Percentiles rank a stretch among this genome's conserved stretches.
phyloP scores from a whole-genome alignment of 2,888 invertebrate genomes.

The Octonoba sinensis region DNA sequence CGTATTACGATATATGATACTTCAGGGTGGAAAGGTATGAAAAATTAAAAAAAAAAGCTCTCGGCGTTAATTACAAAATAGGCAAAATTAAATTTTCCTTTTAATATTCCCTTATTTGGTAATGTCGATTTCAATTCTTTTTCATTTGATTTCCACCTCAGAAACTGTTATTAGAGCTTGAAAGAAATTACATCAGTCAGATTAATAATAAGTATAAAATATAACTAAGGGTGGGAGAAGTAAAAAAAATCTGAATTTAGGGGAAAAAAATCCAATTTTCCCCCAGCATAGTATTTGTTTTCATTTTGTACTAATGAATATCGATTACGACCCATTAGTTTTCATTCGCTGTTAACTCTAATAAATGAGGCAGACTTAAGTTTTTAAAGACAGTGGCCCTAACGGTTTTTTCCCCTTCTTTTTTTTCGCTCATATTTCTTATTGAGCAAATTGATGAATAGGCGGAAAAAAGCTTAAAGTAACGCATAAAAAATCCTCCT shows the following conservation, averaged over 20 bases:
- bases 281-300: constrained; percentile 56
- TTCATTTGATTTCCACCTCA: neutral
- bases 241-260: neutral
- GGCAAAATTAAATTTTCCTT: constrained; percentile 48
- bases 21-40: neutral
- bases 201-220: constrained; percentile 27
- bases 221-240: constrained; percentile 24
- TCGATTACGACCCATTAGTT: constrained; percentile 59
- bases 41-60: constrained; percentile 9
- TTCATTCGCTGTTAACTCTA: constrained; percentile 58
- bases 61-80: constrained; percentile 53
- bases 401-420: constrained; percentile 27
- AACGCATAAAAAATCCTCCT: constrained; percentile 32
- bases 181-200: constrained; percentile 40
- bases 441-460: constrained; percentile 60
- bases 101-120: neutral
- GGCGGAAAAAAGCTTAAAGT: constrained; percentile 15
- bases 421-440: constrained; percentile 42
- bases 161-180: constrained; percentile 45
- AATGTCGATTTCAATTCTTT: no score
- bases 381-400: constrained; percentile 55
- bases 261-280: constrained; percentile 17
- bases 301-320: constrained; percentile 56
- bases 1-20: neutral
- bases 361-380: constrained; percentile 54